Evolutionary conservation across 2,113 vertebrate species (phyloP).

Genomic region (Pionites leucogaster): DNA sequence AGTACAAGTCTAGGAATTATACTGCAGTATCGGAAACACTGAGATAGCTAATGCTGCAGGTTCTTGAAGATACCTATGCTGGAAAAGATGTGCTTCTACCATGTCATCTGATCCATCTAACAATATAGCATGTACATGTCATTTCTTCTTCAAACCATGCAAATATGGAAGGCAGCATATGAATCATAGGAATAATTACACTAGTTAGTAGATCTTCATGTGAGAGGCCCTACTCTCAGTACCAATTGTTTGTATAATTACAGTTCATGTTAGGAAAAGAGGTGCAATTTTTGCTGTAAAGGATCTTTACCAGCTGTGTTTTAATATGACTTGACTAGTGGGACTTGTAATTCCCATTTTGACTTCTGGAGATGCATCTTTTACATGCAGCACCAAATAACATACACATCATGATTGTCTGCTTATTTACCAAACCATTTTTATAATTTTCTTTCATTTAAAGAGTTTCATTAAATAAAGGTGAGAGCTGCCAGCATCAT

Average conservation of each 20-base stretch:
- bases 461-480: not conserved
- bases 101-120: not conserved
- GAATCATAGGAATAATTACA: not conserved
- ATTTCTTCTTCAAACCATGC: not conserved
- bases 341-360: not conserved
- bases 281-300: not conserved
- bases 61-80: not conserved
- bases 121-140: too few relatives aligned
- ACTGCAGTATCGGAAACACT: not conserved
- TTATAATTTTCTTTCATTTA: not conserved
- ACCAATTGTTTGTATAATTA: not conserved
- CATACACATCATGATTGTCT: fast-evolving
- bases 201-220: not conserved
- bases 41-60: not conserved
- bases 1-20: not conserved
- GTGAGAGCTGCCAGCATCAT: not conserved
- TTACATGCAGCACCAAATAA: not conserved
- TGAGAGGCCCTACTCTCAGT: not conserved
- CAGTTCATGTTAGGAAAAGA: not conserved
- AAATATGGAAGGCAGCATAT: not conserved
- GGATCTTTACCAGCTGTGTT: not conserved
- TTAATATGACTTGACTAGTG: not conserved
- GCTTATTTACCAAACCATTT: not conserved
- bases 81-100: not conserved
- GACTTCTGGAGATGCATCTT: not conserved